Evolutionary conservation across 2,797 vertebrate species (phyloP), one percentile per base, ranked within the genome.

Genomic region (Pangasius sanitwongsei): DNA sequence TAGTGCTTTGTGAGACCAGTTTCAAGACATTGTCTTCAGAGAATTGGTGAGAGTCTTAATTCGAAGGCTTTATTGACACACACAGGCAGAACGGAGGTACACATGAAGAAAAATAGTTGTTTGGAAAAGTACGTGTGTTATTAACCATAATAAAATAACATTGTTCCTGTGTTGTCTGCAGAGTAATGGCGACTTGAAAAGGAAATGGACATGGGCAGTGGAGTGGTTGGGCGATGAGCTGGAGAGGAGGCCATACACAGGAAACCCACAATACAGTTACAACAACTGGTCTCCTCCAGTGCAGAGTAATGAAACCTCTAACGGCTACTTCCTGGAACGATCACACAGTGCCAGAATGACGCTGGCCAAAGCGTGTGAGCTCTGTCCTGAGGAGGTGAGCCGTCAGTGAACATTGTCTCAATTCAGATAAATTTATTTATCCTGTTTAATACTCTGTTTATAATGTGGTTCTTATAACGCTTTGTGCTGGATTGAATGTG

Each of bases 251-350:
- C 98, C 98, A 0, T 99, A 99, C 92, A 98, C 98, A 50, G 98
- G 98, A 90, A 99, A 98, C 91, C 98, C 98, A 84, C 98, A 99
- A 0, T 99, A 99, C 93, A 98, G 98, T 89, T 99, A 99, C 90
- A 99, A 99, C 93, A 99, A 99, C 92, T 99, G 98, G 98, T 99
- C 98, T 78, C 98, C 98, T 86, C 98, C 98, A 0, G 98, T 99
- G 55, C 98, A 99, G 94, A 99, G 98, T 96, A 99, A 99, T 89
- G 98, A 99, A 95, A 99, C 98, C 83, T 99, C 98, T 92, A 99
- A 99, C 87, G 98, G 98, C 93, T 99, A 99, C 93, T 99, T 99
- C 96, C 96, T 99, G 92, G 98, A 99, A 95, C 97, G 98, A 91
- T 99, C 98, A 0, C 98, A 99, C 96, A 99, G 98, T 91, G 98